phyloP scores from a whole-genome alignment of 2,888 invertebrate species.

The Mylabris sibirica region DNA sequence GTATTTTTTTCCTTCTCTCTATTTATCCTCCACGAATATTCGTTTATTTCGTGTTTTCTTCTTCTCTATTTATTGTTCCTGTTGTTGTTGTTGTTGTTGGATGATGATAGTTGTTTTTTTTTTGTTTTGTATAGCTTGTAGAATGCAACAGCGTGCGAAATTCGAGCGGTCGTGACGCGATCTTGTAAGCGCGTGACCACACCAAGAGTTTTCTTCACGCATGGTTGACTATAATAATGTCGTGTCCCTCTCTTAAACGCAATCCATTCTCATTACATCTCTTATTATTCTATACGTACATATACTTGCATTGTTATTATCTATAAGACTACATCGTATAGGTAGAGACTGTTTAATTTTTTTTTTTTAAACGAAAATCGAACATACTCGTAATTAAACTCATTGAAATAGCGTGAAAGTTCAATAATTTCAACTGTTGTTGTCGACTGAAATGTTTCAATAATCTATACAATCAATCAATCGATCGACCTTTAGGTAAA shows the following conservation, averaged over 20 bases:
- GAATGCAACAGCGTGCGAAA: slow-evolving; percentile 42
- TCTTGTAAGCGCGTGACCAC: slow-evolving; percentile 49
- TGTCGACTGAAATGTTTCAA: not conserved
- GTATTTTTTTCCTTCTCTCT: not conserved
- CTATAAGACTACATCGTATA: not conserved
- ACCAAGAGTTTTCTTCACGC: slow-evolving; percentile 49
- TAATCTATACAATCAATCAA: not conserved
- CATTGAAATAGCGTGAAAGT: not conserved
- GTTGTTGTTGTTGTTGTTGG: slow-evolving; percentile 5
- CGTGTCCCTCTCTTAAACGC: slow-evolving; percentile 36
- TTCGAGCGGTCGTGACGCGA: slow-evolving; percentile 48
- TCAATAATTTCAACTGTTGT: not conserved
- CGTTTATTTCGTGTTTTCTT: not conserved
- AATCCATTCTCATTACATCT: slow-evolving; percentile 34
- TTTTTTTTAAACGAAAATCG: not conserved
- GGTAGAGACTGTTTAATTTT: no score
- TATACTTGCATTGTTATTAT: slow-evolving; percentile 15
- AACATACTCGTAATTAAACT: not conserved
- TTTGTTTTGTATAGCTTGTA: slow-evolving; percentile 31
- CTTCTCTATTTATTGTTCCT: not conserved
- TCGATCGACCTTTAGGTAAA: not conserved
- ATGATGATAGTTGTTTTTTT: not conserved
- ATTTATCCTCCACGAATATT: not conserved
- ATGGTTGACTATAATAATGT: slow-evolving; percentile 45
- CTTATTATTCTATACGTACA: slow-evolving; percentile 28